Percentiles rank a stretch among this genome's conserved stretches.
Evolutionary conservation across 2,113 vertebrate genomes (phyloP).

Genomic region (Clarias batrachus): DNA sequence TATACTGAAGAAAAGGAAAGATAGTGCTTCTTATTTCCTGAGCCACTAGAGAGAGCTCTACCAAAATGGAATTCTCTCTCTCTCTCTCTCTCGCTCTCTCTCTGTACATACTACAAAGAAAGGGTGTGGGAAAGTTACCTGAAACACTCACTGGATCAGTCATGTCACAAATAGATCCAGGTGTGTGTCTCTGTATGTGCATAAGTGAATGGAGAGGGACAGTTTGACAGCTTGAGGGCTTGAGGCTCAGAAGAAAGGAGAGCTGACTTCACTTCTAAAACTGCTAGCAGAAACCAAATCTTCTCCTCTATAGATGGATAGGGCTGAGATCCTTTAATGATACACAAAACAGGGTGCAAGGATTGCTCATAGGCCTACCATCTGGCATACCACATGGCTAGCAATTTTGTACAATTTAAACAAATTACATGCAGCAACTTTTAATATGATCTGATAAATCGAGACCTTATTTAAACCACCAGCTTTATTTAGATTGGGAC

Average conservation of each 20-base stretch:
- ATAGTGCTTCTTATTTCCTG: constrained; percentile 1
- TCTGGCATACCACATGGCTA: constrained; percentile 43
- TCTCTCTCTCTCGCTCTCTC: not conserved
- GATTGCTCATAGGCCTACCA: constrained; percentile 33
- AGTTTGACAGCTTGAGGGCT: constrained; percentile 19
- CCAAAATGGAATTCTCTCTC: constrained; percentile 26
- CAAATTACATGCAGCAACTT: constrained; percentile 18
- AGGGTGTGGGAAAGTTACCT: constrained; percentile 43
- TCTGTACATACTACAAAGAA: constrained; percentile 13
- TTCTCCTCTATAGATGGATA: not conserved
- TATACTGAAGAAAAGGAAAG: not conserved
- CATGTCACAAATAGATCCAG: constrained; percentile 36
- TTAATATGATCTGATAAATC: constrained; percentile 19
- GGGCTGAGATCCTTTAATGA: constrained; percentile 16
- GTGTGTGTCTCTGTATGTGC: constrained; percentile 25
- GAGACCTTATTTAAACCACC: not conserved
- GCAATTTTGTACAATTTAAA: constrained; percentile 28
- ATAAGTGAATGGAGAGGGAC: constrained; percentile 1
- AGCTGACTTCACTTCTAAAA: constrained; percentile 23
- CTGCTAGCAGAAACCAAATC: constrained; percentile 29
- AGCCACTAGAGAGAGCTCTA: constrained; percentile 77
- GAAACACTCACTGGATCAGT: constrained; percentile 37
- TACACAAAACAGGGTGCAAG: constrained; percentile 22
- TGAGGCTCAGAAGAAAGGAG: constrained; percentile 28
- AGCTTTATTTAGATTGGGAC: not conserved